Evolutionary conservation across 2,113 vertebrate genomes (phyloP), one percentile per base, ranked within the genome.

Genomic region (Phylloscopus whistleri): DNA sequence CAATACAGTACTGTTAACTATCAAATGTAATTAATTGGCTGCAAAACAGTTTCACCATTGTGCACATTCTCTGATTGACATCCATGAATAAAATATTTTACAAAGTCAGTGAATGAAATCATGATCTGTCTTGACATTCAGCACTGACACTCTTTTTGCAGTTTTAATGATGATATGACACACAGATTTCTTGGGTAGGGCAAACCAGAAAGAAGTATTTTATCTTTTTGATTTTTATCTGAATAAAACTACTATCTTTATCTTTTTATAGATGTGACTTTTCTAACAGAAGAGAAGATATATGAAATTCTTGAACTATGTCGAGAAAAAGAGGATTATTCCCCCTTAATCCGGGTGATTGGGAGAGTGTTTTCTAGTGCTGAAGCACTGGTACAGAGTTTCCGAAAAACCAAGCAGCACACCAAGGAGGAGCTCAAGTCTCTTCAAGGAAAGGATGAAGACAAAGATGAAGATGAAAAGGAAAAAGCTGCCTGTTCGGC

Each of bases 381-480:
- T 3, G 99, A 99, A 20, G 98, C 98, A 33, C 96, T 99, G 96
- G 98, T 99, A 43, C 98, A 98, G 96, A 99, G 99, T 96, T 99
- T 99, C 96, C 98, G 98, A 90, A 99, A 98, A 95, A 98, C 98
- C 58, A 98, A 98, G 73, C 97, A 98, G 48, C 97, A 98, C 68
- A 97, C 98, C 33, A 97, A 98, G 90, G 98, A 98, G 94, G 98
- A 98, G 95, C 98, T 99, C 48, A 99, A 99, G 95, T 99, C 99
- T 51, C 98, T 99, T 80, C 99, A 99, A 95, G 99, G 97, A 78
- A 99, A 99, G 90, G 99, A 99, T 46, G 99, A 99, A 97, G 99
- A 99, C 96, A 99, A 99, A 89, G 99, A 99, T 56, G 99, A 99
- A 96, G 99, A 99, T 35, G 99, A 99, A 96, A 99, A 99, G 94